Base-by-base conservation (phyloP, 2,113 vertebrate genomes). In the Xiphophorus hellerii region DNA sequence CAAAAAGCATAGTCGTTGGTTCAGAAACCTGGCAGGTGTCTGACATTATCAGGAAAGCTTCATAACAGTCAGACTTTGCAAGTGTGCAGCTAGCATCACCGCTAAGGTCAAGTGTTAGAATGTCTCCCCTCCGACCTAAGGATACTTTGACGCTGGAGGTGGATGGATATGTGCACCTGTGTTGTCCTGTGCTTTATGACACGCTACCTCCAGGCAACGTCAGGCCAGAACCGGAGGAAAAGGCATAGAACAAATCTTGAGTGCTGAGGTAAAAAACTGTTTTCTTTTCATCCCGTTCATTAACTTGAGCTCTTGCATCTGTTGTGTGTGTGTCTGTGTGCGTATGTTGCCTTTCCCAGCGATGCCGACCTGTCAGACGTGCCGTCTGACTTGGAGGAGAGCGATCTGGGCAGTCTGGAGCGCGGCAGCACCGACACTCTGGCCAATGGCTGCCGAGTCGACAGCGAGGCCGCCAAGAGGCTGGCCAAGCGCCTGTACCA, bases 401-500 rank as follows among this genome's bases (percentile, higher is more conserved):
- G 96, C 0, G 96, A 97, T 87, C 90, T 97, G 94, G 96, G 96
- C 89, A 96, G 96, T 92, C 95, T 94, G 0, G 97, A 97, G 81
- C 96, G 95, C 63, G 96, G 97, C 68, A 97, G 97, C 92, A 95
- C 95, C 0, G 97, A 98, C 86, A 96, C 96, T 0, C 89, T 99
- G 80, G 95, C 97, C 69, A 99, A 99, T 0, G 98, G 97, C 82
- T 98, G 97, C 95, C 94, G 95, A 82, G 95, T 94, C 0, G 96
- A 98, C 76, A 82, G 82, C 0, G 97, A 97, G 65, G 96, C 97
- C 22, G 97, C 98, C 71, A 96, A 94, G 84, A 93, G 97, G 60
- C 87, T 99, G 82, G 98, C 98, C 77, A 97, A 96, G 78, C 95
- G 97, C 30, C 96, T 99, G 62, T 99, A 96, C 92, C 94, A 96